A percentile compares a stretch with the other conserved stretches of the same genome.
These are phyloP conservation scores for Peromyscus nudipes DNA, from an alignment of 2,797 vertebrate species.

Conservation along the genomic window DNA sequence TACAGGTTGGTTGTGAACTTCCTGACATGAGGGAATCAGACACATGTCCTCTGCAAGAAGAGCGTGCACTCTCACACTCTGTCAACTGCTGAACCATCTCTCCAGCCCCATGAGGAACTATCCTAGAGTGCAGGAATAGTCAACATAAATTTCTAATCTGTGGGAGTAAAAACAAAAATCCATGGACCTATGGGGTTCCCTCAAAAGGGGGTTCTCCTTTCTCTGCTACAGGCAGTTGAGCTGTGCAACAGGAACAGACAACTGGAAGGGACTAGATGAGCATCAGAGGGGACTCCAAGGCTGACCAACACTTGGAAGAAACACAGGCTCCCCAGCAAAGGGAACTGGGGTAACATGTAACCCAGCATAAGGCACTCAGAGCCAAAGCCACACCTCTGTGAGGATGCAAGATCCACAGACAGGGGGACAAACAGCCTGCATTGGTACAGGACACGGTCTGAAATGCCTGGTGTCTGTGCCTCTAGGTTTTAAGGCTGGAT, in stretches of 20 bases:
- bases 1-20: not conserved
- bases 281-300: not conserved
- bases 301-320: not conserved
- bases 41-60: not conserved
- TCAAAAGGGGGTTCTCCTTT: not conserved
- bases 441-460: too few relatives aligned
- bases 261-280: not conserved
- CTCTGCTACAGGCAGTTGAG: not conserved
- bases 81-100: not conserved
- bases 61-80: not conserved
- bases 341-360: not conserved
- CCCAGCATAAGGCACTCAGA: not conserved
- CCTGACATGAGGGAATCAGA: not conserved
- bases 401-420: not conserved
- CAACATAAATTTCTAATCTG: not conserved
- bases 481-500: not conserved
- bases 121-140: not conserved
- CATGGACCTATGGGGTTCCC: not conserved
- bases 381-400: too few relatives aligned
- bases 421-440: too few relatives aligned
- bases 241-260: too few relatives aligned
- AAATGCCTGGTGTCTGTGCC: not conserved
- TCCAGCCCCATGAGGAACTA: not conserved
- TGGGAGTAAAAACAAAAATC: not conserved
- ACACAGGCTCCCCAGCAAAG: not conserved